Evolutionary conservation across 2,888 invertebrate genomes (phyloP), one percentile per base, ranked within the genome.

Genomic region (Abrostola tripartita): DNA sequence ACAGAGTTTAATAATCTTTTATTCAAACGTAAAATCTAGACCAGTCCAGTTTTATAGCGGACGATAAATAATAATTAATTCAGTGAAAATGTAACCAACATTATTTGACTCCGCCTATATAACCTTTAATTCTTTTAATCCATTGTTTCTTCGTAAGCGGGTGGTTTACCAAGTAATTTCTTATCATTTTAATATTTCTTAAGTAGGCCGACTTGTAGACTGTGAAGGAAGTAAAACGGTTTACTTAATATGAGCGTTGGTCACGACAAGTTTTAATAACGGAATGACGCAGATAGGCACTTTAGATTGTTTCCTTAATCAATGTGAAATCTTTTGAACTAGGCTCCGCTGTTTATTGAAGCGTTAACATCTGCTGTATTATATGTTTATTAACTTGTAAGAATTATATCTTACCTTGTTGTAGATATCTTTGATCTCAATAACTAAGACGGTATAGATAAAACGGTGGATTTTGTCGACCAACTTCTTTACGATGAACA

Each of bases 251-350:
- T 81, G 79, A 75, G 62, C 67, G 24, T 44, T 55, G 70, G 85
- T 84, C 86, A 86, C 86, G 86, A 68, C 76, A 86, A 66, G 52
- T 75, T 74, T 79, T 80, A 80, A 80, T 80, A 72, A 69, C 65
- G 62, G 68, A 71, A 68, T 57, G 61, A 65, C 61, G 65, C 62
- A 71, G 69, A 78, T 74, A 76, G 40, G 65, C 49, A 65, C 63
- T 71, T 68, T 37, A 71, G 71, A 80, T 78, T 63, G 61, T 60
- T 52, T 47, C 12, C 61, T 52, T 67, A 68, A 74, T 72, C 64
- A 72, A 61, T 71, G 68, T 68, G 50, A 74, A 73, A 74, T 69
- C 65, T 68, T 60, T 41, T 42, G 37, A 52, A 67, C 51, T 65
- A 41, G 35, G 35, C 50, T 62, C 49, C n/a, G 63, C 55, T 56